Conservation (phyloP, 2,113 vertebrate species). For the Castor canadensis region DNA sequence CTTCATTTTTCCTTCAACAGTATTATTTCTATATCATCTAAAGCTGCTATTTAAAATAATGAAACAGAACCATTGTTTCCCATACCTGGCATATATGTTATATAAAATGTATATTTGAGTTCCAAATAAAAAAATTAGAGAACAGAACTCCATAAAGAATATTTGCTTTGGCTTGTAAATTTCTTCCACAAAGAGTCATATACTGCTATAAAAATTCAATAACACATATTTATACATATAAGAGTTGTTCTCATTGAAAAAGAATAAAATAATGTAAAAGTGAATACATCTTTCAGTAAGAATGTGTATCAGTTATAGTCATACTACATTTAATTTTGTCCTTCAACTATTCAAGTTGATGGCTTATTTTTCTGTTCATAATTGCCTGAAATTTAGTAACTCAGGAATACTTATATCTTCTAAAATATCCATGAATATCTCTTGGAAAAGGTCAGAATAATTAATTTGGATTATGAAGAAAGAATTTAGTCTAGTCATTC, state of each 20-base stretch:
- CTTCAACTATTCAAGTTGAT: not conserved
- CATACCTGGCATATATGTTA: not conserved
- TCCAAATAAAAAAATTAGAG: not conserved
- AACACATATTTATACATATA: not conserved
- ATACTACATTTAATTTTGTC: constrained; percentile 33
- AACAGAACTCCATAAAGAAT: not conserved
- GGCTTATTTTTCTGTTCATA: not conserved
- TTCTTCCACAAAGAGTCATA: not conserved
- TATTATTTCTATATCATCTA: not conserved
- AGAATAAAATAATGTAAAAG: constrained; percentile 1
- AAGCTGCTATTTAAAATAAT: constrained; percentile 15
- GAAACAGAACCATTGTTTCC: not conserved
- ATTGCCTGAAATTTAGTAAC: constrained; percentile 13
- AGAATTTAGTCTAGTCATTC: not conserved
- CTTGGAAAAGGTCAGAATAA: constrained; percentile 14
- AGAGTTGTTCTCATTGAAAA: not conserved
- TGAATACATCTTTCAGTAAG: constrained; percentile 16
- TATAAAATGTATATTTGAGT: not conserved
- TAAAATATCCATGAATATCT: not conserved
- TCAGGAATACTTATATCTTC: constrained; percentile 21
- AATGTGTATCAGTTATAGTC: not conserved
- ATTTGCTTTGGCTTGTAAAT: not conserved
- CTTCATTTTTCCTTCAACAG: constrained; percentile 35
- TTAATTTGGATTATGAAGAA: constrained; percentile 41
- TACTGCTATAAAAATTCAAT: not conserved